phyloP scores from a whole-genome alignment of 2,113 vertebrate genomes.

The Heterocephalus glaber region DNA sequence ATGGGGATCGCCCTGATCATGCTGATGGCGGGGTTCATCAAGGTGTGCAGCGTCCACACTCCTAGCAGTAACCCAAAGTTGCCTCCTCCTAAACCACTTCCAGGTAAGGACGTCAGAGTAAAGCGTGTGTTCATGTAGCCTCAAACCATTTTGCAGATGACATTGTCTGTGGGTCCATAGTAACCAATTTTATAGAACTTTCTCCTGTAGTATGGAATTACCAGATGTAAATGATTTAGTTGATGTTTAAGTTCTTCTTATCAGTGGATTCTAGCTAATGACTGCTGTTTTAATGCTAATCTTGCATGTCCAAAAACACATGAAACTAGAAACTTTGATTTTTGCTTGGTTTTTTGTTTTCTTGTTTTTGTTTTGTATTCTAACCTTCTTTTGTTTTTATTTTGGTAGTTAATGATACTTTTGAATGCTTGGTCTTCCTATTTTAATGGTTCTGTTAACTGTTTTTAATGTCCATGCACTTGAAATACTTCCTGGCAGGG shows the following conservation, averaged over 20 bases:
- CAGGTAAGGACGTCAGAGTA: constrained; percentile 87
- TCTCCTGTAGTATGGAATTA: not conserved
- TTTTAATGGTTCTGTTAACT: not conserved
- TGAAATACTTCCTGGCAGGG: constrained; percentile 5
- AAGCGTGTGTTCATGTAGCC: not conserved
- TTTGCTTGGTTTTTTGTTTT: constrained; percentile 21
- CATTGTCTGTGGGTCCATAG: not conserved
- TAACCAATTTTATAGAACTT: constrained; percentile 7
- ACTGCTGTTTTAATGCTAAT: constrained; percentile 4
- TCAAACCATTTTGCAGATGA: not conserved
- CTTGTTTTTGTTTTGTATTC: constrained; percentile 13
- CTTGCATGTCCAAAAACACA: constrained; percentile 27
- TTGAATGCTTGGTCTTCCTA: constrained; percentile 14
- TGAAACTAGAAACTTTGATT: not conserved
- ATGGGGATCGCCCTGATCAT: constrained; percentile 98
- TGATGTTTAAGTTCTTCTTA: not conserved
- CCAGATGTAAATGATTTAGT: constrained; percentile 13
- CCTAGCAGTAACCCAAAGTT: constrained; percentile 99
- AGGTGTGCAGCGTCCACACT: constrained; percentile 98
- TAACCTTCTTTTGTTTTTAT: not conserved
- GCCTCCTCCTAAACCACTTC: constrained; percentile 95
- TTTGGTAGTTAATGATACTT: not conserved
- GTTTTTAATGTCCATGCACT: not conserved
- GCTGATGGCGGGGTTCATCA: constrained; percentile 99
- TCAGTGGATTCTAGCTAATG: not conserved